phyloP scores from a whole-genome alignment of 2,888 invertebrate genomes.

The Drosophila subsilvestris region DNA sequence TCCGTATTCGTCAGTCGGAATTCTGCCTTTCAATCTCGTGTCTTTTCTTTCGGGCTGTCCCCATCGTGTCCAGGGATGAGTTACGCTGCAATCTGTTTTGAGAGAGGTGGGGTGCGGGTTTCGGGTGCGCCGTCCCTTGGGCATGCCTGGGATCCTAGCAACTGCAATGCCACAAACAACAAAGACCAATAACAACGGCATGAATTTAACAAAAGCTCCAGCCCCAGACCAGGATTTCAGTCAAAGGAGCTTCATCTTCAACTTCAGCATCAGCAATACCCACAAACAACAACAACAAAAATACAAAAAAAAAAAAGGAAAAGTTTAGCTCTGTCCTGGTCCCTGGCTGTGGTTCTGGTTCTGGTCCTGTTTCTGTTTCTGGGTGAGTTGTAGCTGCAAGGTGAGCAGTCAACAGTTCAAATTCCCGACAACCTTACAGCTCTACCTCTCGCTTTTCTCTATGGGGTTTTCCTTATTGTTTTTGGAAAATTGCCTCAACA shows the following conservation, averaged over 20 bases:
- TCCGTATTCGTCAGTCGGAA: not conserved
- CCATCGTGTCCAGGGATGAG: conserved; percentile 12
- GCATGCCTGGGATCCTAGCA: conserved; percentile 18
- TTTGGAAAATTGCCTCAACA: conserved; percentile 58
- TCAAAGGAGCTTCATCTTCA: not conserved
- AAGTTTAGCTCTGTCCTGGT: conserved; percentile 1
- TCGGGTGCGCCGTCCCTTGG: conserved; percentile 16
- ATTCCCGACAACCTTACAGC: conserved; percentile 25
- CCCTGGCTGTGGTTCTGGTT: not conserved
- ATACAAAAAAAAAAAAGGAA: not conserved
- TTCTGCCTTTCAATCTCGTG: not conserved
- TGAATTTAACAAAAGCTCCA: conserved; percentile 61
- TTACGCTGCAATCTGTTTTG: conserved; percentile 37
- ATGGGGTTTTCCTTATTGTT: conserved; percentile 64
- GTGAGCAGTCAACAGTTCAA: conserved; percentile 66
- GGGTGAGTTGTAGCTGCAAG: conserved; percentile 38
- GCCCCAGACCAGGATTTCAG: not conserved
- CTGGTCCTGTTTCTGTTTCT: conserved; percentile 17
- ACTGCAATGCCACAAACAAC: conserved; percentile 39
- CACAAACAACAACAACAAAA: no score
- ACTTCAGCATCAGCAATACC: not conserved
- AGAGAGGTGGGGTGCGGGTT: not conserved
- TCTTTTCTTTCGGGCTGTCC: conserved; percentile 2
- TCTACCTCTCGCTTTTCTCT: not conserved
- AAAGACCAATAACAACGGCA: conserved; percentile 68